Conservation (phyloP, 1,140 invertebrate species). For the Drosophila ogumai region DNA sequence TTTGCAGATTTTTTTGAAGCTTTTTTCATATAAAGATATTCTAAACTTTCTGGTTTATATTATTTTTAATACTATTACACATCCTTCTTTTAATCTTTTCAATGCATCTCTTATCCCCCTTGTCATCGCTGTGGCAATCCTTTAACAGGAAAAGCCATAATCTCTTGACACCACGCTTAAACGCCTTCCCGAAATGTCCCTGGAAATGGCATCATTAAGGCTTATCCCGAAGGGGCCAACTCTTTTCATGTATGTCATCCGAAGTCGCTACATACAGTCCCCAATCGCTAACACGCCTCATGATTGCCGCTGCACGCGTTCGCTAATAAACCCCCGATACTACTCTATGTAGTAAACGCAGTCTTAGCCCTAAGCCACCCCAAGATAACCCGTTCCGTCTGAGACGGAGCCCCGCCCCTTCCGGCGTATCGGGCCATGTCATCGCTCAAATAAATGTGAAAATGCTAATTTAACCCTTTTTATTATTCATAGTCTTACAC, state of each 20-base stretch:
- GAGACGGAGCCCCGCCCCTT: constrained; percentile 6
- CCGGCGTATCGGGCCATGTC: constrained; percentile 61
- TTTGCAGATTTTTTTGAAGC: background rate
- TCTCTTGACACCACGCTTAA: constrained; percentile 56
- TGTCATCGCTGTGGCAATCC: too few relatives aligned
- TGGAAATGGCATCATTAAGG: constrained; percentile 51
- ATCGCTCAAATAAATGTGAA: constrained; percentile 83
- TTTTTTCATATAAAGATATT: background rate
- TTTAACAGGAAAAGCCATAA: constrained; percentile 37
- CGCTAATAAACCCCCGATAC: constrained; percentile 62
- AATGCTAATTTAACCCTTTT: constrained; percentile 85
- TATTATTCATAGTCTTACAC: constrained; percentile 84
- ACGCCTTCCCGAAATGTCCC: constrained; percentile 40
- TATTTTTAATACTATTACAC: background rate
- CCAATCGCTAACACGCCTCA: constrained; percentile 69
- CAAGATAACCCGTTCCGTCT: constrained; percentile 24
- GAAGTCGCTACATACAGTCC: constrained; percentile 68
- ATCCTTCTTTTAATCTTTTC: background rate
- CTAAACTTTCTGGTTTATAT: background rate
- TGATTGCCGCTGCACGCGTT: constrained; percentile 76
- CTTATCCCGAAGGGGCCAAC: constrained; percentile 62
- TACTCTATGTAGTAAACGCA: background rate
- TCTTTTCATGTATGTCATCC: constrained; percentile 75
- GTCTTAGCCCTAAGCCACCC: constrained; percentile 34
- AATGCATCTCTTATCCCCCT: constrained; percentile 26